Conservation (phyloP, 1,140 invertebrate species). For the Rhizoglyphus robini region DNA sequence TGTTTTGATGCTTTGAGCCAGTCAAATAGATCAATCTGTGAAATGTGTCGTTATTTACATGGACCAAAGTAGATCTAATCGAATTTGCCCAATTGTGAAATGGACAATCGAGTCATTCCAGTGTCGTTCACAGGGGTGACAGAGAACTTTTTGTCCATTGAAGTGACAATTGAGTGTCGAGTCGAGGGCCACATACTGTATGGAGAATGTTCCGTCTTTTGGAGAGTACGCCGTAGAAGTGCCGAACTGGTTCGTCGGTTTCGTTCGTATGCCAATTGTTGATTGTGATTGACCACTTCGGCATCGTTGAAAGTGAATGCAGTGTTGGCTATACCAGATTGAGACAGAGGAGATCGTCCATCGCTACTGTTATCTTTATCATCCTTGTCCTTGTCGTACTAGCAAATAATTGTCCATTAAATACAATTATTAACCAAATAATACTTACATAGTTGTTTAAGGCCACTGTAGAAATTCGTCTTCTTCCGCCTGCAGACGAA, state of each 20-base stretch:
- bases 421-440: not conserved
- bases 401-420: not conserved
- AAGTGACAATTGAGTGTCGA: not conserved
- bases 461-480: not conserved
- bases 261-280: not conserved
- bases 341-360: not conserved
- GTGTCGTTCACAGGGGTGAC: slow-evolving; percentile 40
- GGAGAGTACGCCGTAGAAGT: not conserved
- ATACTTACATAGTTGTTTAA: slow-evolving; percentile 8
- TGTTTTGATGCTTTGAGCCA: too few relatives aligned
- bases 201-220: slow-evolving; percentile 9
- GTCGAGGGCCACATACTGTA: slow-evolving; percentile 18
- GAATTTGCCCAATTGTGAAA: not conserved
- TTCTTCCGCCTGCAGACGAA: not conserved
- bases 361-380: not conserved
- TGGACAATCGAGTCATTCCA: not conserved
- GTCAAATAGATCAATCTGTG: too few relatives aligned
- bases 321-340: not conserved
- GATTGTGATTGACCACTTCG: not conserved
- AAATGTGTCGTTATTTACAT: too few relatives aligned
- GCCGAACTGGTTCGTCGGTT: not conserved
- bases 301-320: slow-evolving; percentile 2
- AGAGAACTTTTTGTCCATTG: slow-evolving; percentile 43
- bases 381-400: not conserved
- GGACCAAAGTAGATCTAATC: too few relatives aligned